Evolutionary conservation across 2,888 invertebrate genomes (phyloP), one percentile per base, ranked within the genome.

Genomic region (Ophion slaviceki): DNA sequence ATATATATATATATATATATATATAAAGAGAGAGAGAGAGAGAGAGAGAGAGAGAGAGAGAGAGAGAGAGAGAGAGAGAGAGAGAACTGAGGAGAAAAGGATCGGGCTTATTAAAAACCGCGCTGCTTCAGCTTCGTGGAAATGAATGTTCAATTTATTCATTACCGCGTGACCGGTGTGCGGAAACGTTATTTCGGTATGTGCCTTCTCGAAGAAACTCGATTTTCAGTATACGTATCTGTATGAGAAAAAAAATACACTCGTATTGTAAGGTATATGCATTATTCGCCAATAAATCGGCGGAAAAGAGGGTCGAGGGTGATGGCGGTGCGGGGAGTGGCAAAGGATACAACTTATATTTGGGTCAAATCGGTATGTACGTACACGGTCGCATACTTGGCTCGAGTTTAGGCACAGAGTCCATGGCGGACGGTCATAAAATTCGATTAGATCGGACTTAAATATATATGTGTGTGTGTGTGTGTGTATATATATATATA

Each of bases 101-200:
- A 76, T 28, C 62, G 70, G 62, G 68, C 59, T 68, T 47, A 59
- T 78, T 68, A 68, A 70, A 20, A 57, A 20, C 61, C 70, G 62
- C 64, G 36, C 53, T 57, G 53, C 32, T 74, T 75, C 36, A 82
- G 61, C 82, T 80, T 86, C 85, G 85, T 86, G 82, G 82, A 86
- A 86, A 80, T 80, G 68, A 85, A 75, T 85, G 76, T 82, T 80
- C 79, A 85, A 85, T 85, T 85, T 85, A 85, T 85, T 85, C 85
- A 53, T 85, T 85, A 80, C 77, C 82, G 14, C 53, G 82, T 85
- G 85, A 85, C 82, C 71, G 62, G 85, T 76, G 75, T 85, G 77
- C 85, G 85, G 85, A 85, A 82, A 77, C 68, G 20, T 82, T 85
- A 76, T 72, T 80, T 72, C 68, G 59, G 72, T 45, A 72, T 64